phyloP scores from a whole-genome alignment of 2,888 invertebrate genomes.

The Drosophila imparisetae region DNA sequence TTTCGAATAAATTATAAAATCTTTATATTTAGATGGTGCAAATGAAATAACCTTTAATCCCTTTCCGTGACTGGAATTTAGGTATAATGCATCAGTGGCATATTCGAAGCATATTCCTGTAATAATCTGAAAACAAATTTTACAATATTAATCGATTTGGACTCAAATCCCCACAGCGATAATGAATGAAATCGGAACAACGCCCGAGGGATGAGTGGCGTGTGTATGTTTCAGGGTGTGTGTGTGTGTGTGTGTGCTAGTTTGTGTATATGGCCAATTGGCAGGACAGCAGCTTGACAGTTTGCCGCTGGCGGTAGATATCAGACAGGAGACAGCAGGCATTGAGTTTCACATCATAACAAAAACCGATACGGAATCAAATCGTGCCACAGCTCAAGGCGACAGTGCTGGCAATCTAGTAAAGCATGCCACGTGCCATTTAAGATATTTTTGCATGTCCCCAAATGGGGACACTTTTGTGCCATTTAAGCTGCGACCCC shows the following conservation, averaged over 20 bases:
- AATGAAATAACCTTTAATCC: not conserved
- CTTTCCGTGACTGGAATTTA: not conserved
- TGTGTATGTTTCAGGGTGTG: not conserved
- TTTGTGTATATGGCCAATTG: conserved; percentile 17
- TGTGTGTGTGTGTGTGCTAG: not conserved
- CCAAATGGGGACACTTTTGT: conserved; percentile 24
- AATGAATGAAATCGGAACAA: conserved; percentile 14
- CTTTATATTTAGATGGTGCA: not conserved
- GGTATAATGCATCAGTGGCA: too few species aligned
- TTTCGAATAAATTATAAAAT: not conserved
- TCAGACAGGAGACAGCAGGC: conserved; percentile 19
- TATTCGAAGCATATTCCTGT: not conserved
- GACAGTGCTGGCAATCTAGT: conserved; percentile 16
- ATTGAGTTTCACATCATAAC: conserved; percentile 51
- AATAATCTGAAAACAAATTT: not conserved
- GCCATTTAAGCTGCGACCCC: conserved; percentile 25
- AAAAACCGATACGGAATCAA: conserved; percentile 25
- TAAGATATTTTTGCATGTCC: conserved; percentile 33
- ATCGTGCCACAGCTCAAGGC: conserved; percentile 10
- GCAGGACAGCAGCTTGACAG: conserved; percentile 32
- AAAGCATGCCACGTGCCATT: conserved; percentile 37
- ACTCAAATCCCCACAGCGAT: conserved; percentile 12
- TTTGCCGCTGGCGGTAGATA: conserved; percentile 3
- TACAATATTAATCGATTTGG: conserved; percentile 40
- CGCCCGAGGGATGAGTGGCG: conserved; percentile 14